Conservation (phyloP, 2,113 vertebrate genomes). For the Bothrops jararaca region DNA sequence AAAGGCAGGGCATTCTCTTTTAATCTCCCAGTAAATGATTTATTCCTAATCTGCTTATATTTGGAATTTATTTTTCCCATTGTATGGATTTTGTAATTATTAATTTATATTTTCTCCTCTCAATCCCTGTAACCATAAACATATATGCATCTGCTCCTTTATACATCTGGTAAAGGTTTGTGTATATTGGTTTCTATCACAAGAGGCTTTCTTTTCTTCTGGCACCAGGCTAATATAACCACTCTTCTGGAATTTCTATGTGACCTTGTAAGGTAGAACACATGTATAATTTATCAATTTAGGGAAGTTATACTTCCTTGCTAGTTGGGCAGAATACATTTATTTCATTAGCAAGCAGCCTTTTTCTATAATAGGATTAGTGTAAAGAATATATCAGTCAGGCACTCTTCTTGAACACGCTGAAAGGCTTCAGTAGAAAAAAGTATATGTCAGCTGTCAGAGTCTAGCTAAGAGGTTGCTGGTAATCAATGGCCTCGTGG, state of each 20-base stretch:
- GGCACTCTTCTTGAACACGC: conserved; percentile 60
- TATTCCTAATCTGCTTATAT: background rate
- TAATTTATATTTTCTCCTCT: background rate
- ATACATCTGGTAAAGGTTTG: background rate
- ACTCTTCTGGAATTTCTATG: background rate
- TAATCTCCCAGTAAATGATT: background rate
- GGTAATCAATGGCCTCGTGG: conserved; percentile 50
- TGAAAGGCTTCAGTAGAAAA: conserved; percentile 61
- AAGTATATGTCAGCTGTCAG: conserved; percentile 8
- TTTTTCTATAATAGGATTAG: conserved; percentile 47
- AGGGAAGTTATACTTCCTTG: background rate
- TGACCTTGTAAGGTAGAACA: background rate
- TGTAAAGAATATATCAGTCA: conserved; percentile 47
- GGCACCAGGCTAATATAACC: background rate
- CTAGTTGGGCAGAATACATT: conserved; percentile 34
- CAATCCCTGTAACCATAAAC: background rate
- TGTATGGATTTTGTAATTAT: background rate
- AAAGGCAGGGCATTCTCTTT: background rate
- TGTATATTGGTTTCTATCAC: background rate
- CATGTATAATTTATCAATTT: background rate
- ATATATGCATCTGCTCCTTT: background rate
- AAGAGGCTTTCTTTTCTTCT: background rate
- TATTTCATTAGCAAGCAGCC: conserved; percentile 44
- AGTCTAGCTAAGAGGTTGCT: conserved; percentile 34
- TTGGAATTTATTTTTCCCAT: background rate